Evolutionary conservation across 2,113 vertebrate genomes (phyloP), one percentile per base, ranked within the genome.

Genomic region (Montifringilla adamsi): DNA sequence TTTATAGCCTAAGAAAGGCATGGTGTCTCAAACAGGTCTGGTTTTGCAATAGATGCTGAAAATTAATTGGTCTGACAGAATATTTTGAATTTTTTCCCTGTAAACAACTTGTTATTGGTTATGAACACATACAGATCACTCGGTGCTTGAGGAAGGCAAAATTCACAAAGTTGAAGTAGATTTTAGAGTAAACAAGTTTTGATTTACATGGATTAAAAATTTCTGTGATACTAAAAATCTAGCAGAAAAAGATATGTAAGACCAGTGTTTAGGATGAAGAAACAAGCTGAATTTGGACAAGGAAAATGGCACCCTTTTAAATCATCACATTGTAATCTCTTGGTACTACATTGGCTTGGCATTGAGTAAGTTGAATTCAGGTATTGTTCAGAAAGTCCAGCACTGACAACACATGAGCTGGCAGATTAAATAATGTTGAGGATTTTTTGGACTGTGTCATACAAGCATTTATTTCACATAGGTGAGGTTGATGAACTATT

Each of bases 291-390:
- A 59, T 55, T 85, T 63, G 62, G 35, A 17, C 11, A 39, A 72
- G 66, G 24, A 31, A 47, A 77, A 59, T 41, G 6, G 13, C 23
- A 46, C 35, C 4, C 4, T 62, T 78, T 90, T 2, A 63, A 72
- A 31, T 62, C 11, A 49, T 39, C 23, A 10, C 15, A 3, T 15
- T 82, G 22, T n/a, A 4, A 53, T 70, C 37, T 77, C 2, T 74
- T 66, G 37, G 27, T 66, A 7, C 44, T 39, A 2, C 41, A 93
- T 73, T 26, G 39, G 14, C 14, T 78, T 62, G 16, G 4, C 55
- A 11, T 68, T 0, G 2, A 58, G 15, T 30, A 26, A 47, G 30
- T 24, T 2, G 3, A 69, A 33, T 39, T 23, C 0, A 1, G 17
- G 2, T 49, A 2, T 44, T 1, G 0, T 66, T 76, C 15, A 73